Base-by-base conservation (phyloP, 2,113 vertebrate genomes). In the Oenanthe melanoleuca region DNA sequence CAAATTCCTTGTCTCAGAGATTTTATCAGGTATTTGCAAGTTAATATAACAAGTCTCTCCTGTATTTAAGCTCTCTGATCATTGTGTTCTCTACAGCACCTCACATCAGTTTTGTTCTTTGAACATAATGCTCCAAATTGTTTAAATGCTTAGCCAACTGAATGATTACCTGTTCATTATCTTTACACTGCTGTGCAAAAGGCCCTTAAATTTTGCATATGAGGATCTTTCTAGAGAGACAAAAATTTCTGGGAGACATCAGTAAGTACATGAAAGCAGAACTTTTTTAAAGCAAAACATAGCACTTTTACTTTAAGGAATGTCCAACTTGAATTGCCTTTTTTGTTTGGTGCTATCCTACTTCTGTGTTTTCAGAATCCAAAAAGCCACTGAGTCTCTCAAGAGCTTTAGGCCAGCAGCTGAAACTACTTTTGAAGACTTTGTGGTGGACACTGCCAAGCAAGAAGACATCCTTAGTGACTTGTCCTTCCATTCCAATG, bases 341-440 rank as follows among this genome's bases (percentile, higher is more conserved):
- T 60, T 75, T 52, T 77, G 8, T 90, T 7, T 38, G 53, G 33
- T 78, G 60, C 40, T 28, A 21, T 70, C 17, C 6, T 3, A 57
- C 18, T 49, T n/a, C 16, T 55, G 5, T 86, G 31, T 79, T 90
- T 95, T 34, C 93, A 99, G 99, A 98, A 99, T 99, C 95, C 99
- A 99, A 78, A 99, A 98, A 96, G 99, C 99, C 69, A 99, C 99
- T 0, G 99, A 99, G 71, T 99, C 99, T 49, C 96, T 99, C 94
- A 99, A 97, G 97, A 99, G 97, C 52, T 99, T 99, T 95, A 98
- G 98, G 64, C 98, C 99, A 16, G 98, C 99, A 33, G 99, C 99
- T 34, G 98, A 98, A 96, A 97, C 98, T 38, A 98, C 98, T 89
- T 99, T 99, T 97, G 98, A 99, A 90, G 99, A 99, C 80, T 99